These are phyloP conservation scores for Chaitophorus viminalis DNA, from an alignment of 2,888 invertebrate genomes.

Conservation along the genomic window DNA sequence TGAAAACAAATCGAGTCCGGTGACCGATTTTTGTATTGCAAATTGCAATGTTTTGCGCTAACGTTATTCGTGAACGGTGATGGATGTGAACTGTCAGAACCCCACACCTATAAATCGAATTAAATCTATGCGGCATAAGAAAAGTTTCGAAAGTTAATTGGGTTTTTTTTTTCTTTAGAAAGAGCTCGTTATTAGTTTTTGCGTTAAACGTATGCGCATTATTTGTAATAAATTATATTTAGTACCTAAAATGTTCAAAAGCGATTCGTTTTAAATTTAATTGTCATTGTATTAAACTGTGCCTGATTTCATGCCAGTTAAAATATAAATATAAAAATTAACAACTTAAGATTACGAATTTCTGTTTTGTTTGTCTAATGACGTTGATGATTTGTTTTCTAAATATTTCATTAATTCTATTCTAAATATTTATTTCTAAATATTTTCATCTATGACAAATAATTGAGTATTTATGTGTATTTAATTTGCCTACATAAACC, in stretches of 20 bases:
- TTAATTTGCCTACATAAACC: constrained; percentile 16
- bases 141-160: constrained; percentile 7
- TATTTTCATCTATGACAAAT: too few species aligned
- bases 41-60: too few species aligned
- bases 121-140: background rate
- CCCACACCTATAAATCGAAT: constrained; percentile 9
- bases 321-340: too few species aligned
- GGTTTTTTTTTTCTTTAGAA: constrained; percentile 13
- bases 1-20: background rate
- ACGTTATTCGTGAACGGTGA: too few species aligned
- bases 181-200: background rate
- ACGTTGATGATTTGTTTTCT: too few species aligned
- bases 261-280: background rate
- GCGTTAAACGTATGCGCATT: background rate
- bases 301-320: too few species aligned
- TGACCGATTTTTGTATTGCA: background rate
- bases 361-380: background rate
- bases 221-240: background rate
- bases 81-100: background rate
- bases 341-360: background rate
- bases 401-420: too few species aligned
- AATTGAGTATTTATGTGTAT: background rate
- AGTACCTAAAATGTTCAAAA: background rate
- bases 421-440: too few species aligned
- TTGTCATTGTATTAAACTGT: background rate